phyloP scores from a whole-genome alignment of 2,797 vertebrate genomes.

The Helicolenus hilgendorfi region DNA sequence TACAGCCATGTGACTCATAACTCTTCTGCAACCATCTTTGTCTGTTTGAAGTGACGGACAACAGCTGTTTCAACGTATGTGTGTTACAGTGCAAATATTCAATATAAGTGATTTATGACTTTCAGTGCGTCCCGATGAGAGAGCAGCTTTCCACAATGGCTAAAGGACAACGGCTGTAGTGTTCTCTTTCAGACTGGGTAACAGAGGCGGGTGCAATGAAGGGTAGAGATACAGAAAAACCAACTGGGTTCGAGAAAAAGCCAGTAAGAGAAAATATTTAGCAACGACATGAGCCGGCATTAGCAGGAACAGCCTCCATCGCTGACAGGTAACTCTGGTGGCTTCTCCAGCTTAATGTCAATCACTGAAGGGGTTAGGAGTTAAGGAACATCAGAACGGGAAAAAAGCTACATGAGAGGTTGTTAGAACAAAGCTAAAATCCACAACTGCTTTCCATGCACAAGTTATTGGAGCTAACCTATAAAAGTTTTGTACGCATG shows the following conservation, averaged over 20 bases:
- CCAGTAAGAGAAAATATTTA: slow-evolving; percentile 51
- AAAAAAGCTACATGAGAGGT: background rate
- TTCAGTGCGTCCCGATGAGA: slow-evolving; percentile 90
- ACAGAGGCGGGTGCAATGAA: slow-evolving; percentile 82
- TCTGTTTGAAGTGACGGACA: slow-evolving; percentile 20
- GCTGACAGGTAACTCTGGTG: slow-evolving; percentile 94
- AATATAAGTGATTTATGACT: slow-evolving; percentile 46
- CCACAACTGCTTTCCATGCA: background rate
- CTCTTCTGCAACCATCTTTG: background rate
- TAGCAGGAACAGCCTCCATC: slow-evolving; percentile 98
- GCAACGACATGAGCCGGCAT: slow-evolving; percentile 68
- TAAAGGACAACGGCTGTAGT: slow-evolving; percentile 77
- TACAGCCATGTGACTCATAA: background rate
- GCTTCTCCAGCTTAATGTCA: slow-evolving; percentile 98
- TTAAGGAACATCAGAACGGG: slow-evolving; percentile 86
- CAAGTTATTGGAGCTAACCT: background rate
- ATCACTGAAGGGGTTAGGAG: slow-evolving; percentile 93
- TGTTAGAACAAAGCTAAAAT: background rate
- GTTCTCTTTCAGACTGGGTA: slow-evolving; percentile 70
- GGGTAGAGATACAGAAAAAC: slow-evolving; percentile 60
- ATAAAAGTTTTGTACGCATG: background rate
- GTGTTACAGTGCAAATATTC: slow-evolving; percentile 68
- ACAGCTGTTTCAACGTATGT: slow-evolving; percentile 17
- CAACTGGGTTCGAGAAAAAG: slow-evolving; percentile 67
- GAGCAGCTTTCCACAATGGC: slow-evolving; percentile 86